A percentile compares a stretch with the other conserved stretches of the same genome.
Conservation (phyloP, 2,113 vertebrate genomes). For the Phylloscopus whistleri region DNA sequence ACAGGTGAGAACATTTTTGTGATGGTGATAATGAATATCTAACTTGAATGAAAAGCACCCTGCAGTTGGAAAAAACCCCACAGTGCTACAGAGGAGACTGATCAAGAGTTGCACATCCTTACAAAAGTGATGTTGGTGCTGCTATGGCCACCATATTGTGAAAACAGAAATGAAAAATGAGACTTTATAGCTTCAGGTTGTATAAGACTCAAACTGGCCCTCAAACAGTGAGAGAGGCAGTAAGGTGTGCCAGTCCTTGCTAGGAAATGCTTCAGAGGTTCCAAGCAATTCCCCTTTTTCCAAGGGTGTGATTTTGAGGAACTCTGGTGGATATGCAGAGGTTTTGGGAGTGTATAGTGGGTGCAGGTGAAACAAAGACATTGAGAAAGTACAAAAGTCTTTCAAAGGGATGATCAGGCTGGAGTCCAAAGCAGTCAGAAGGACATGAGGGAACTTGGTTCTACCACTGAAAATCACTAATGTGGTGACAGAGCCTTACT, state of each 20-base stretch:
- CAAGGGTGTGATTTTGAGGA: not conserved
- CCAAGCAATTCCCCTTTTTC: not conserved
- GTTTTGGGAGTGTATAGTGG: not conserved
- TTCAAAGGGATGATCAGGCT: not conserved
- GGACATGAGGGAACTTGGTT: not conserved
- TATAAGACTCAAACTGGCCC: not conserved
- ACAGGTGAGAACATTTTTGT: not conserved
- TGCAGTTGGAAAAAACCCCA: not conserved
- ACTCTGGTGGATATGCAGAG: not conserved
- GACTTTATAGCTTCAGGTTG: not conserved
- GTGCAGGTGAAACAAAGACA: not conserved
- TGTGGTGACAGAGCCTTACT: not conserved
- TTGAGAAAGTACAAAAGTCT: not conserved
- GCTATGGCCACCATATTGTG: not conserved
- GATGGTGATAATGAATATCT: not conserved
- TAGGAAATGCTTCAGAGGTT: not conserved
- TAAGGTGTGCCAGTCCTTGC: rapidly evolving
- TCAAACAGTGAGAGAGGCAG: not conserved
- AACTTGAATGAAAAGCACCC: not conserved
- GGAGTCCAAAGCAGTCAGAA: not conserved
- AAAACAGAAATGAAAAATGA: not conserved
- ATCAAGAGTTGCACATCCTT: not conserved
- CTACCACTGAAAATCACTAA: not conserved
- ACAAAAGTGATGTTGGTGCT: not conserved
- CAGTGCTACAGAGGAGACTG: not conserved